phyloP scores from a whole-genome alignment of 2,113 vertebrate species.

The Perccottus glenii region DNA sequence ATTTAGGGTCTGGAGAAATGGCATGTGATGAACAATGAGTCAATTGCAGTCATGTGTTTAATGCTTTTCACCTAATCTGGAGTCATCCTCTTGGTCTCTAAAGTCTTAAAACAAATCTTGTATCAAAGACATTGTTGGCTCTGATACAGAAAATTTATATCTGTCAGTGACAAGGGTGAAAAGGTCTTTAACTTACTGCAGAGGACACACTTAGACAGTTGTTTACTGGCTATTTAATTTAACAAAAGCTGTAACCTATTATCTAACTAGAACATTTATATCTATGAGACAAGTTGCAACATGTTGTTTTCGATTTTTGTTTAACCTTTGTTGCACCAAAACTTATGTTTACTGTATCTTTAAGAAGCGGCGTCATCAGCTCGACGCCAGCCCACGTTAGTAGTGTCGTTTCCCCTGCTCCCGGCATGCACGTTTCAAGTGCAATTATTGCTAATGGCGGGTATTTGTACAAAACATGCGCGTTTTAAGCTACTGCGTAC shows the following conservation, averaged over 20 bases:
- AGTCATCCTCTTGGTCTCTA: too few species aligned
- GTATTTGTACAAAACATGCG: slow-evolving; percentile 61
- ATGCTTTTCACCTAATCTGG: too few species aligned
- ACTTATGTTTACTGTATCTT: slow-evolving; percentile 54
- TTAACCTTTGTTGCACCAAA: too few species aligned
- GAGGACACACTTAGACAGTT: too few species aligned
- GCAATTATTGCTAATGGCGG: slow-evolving; percentile 76
- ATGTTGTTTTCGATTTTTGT: too few species aligned
- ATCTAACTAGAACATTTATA: too few species aligned
- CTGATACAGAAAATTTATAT: slow-evolving; percentile 17
- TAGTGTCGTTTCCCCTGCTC: slow-evolving; percentile 59
- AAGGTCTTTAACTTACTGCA: slow-evolving; percentile 11
- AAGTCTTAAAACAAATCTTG: too few species aligned
- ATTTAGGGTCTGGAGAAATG: too few species aligned
- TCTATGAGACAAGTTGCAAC: neutral
- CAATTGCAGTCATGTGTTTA: too few species aligned
- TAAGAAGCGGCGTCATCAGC: slow-evolving; percentile 55
- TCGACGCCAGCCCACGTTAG: neutral
- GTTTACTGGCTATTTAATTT: too few species aligned
- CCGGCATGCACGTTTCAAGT: slow-evolving; percentile 71
- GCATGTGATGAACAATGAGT: too few species aligned
- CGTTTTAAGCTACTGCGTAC: slow-evolving; percentile 8
- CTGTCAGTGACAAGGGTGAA: slow-evolving; percentile 71
- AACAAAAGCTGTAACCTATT: too few species aligned
- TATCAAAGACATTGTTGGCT: neutral